phyloP scores from a whole-genome alignment of 1,140 invertebrate species.

The Trichoplusia ni region DNA sequence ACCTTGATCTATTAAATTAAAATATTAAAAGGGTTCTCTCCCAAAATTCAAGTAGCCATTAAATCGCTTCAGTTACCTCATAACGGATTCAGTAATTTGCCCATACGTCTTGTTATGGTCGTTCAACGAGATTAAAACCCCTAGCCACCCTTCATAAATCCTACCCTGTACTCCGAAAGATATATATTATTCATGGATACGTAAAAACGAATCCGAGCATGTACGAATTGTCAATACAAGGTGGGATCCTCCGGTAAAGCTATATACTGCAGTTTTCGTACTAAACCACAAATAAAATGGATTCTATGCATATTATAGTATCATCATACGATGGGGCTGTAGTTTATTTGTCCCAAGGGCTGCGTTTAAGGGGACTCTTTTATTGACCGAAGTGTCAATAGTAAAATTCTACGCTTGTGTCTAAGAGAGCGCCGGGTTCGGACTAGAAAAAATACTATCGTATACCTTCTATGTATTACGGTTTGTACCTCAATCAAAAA shows the following conservation, averaged over 20 bases:
- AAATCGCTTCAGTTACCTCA: constrained; percentile 64
- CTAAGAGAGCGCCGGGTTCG: neutral
- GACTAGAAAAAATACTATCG: neutral
- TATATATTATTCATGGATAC: constrained; percentile 72
- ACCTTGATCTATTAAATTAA: constrained; percentile 49
- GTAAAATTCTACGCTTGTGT: constrained; percentile 55
- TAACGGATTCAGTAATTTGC: constrained; percentile 76
- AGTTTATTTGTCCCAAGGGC: constrained; percentile 68
- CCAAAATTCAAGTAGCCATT: constrained; percentile 66
- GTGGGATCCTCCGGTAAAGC: constrained; percentile 35
- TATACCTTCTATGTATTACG: neutral
- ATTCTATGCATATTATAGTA: constrained; percentile 78
- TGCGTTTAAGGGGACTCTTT: constrained; percentile 65
- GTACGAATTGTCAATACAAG: constrained; percentile 57
- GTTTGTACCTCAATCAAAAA: too few relatives aligned
- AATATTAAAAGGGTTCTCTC: constrained; percentile 53
- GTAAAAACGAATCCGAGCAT: constrained; percentile 61
- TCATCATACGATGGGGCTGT: constrained; percentile 67
- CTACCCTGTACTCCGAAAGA: constrained; percentile 58
- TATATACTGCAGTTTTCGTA: constrained; percentile 60
- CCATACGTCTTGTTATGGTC: constrained; percentile 77
- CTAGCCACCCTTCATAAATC: constrained; percentile 75
- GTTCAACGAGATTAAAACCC: constrained; percentile 74
- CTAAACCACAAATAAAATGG: constrained; percentile 72
- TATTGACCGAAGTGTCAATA: constrained; percentile 70